Evolutionary conservation across 2,113 vertebrate genomes (phyloP).

Genomic region (Proterorhinus semilunaris): DNA sequence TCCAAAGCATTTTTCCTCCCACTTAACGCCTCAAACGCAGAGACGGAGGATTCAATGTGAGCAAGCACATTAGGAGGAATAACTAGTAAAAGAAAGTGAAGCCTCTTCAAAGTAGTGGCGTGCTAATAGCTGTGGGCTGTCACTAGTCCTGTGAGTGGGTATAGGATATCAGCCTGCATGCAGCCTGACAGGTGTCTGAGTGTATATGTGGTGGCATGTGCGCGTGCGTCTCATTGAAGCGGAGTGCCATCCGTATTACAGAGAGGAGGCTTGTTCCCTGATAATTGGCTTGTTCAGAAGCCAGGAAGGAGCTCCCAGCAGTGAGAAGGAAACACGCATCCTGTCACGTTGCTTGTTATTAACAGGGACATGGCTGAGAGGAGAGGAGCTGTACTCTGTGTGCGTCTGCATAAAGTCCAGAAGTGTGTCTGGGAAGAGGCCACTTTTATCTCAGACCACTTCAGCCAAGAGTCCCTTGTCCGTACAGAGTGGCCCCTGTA

Average conservation of each 20-base stretch:
- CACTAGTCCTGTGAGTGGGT: conserved; percentile 69
- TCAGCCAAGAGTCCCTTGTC: conserved; percentile 59
- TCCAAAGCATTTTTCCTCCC: conserved; percentile 70
- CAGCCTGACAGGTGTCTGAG: conserved; percentile 70
- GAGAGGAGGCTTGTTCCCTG: conserved; percentile 74
- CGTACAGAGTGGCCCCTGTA: conserved; percentile 44
- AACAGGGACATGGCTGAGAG: conserved; percentile 71
- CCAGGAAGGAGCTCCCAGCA: conserved; percentile 74
- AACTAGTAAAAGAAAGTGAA: conserved; percentile 74
- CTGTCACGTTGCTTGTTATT: conserved; percentile 77
- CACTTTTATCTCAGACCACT: conserved; percentile 49
- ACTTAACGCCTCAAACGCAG: conserved; percentile 69
- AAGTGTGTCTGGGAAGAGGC: conserved; percentile 50
- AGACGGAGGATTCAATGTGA: conserved; percentile 62
- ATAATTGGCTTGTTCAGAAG: conserved; percentile 80
- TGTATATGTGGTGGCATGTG: conserved; percentile 54
- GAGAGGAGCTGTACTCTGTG: conserved; percentile 57
- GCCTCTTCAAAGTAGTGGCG: conserved; percentile 72
- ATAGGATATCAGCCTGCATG: conserved; percentile 66
- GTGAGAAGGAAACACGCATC: conserved; percentile 72
- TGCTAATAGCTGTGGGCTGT: conserved; percentile 78
- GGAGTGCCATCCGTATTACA: conserved; percentile 72
- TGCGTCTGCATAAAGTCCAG: conserved; percentile 41
- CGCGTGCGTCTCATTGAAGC: conserved; percentile 48
- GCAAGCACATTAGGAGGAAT: conserved; percentile 74